Percentiles rank a stretch among this genome's conserved stretches.
phyloP scores from a whole-genome alignment of 2,888 invertebrate genomes.

The Diogma glabrata region DNA sequence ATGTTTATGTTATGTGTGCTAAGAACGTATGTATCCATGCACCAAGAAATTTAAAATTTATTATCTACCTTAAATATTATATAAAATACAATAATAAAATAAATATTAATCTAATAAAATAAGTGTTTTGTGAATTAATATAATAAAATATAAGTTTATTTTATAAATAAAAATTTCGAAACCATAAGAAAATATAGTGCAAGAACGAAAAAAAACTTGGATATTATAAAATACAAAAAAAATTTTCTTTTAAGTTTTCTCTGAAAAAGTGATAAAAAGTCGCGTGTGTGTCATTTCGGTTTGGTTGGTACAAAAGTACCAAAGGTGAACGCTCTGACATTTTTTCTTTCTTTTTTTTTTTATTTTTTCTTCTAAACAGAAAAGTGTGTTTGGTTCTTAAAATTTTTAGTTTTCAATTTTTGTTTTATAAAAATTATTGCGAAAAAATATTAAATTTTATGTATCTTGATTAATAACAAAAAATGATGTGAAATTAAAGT shows the following conservation, averaged over 20 bases:
- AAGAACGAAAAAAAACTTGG: constrained; percentile 1
- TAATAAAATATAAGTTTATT: neutral
- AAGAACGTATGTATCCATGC: constrained; percentile 7
- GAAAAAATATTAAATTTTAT: neutral
- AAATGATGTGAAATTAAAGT: neutral
- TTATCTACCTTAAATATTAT: too few relatives aligned
- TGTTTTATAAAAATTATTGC: neutral
- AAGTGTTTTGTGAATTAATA: constrained; percentile 4
- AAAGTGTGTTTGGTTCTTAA: neutral
- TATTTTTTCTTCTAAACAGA: constrained; percentile 2
- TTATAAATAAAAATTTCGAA: too few relatives aligned
- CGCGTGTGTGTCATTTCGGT: constrained; percentile 9
- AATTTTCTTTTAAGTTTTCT: neutral
- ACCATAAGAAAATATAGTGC: too few relatives aligned
- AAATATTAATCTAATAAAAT: too few relatives aligned
- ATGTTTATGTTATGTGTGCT: constrained; percentile 9
- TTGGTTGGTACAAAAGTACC: constrained; percentile 10
- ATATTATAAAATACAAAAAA: too few relatives aligned
- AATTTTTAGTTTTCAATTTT: constrained; percentile 8
- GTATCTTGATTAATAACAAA: neutral
- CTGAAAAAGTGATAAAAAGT: constrained; percentile 7
- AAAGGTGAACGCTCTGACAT: constrained; percentile 11
- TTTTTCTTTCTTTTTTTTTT: constrained; percentile 3
- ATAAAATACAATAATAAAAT: too few relatives aligned
- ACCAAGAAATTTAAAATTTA: neutral